phyloP scores from a whole-genome alignment of 2,888 invertebrate genomes.

The Drosophila vallismaia region DNA sequence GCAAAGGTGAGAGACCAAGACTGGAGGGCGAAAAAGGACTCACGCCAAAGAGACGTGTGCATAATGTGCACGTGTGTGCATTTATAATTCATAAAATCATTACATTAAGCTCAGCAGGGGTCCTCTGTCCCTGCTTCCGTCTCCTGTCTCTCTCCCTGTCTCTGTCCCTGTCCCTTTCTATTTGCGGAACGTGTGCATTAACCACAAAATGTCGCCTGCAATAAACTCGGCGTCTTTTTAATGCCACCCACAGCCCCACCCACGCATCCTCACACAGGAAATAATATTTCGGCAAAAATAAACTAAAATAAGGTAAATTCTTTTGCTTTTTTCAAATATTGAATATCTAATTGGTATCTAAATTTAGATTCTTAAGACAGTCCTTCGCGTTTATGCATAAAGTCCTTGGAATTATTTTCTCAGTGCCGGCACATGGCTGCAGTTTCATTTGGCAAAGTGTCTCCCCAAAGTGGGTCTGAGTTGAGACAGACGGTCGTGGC shows the following conservation, averaged over 20 bases:
- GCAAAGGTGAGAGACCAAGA: neutral
- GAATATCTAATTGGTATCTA: neutral
- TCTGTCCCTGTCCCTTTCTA: conserved; percentile 6
- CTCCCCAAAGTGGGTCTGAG: conserved; percentile 35
- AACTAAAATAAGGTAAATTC: neutral
- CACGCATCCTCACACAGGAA: conserved; percentile 3
- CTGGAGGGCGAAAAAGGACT: neutral
- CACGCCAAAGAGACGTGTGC: conserved; percentile 26
- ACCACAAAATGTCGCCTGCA: conserved; percentile 75
- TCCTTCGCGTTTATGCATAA: neutral
- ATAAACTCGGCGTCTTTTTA: conserved; percentile 73
- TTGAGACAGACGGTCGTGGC: conserved; percentile 7
- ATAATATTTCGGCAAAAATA: neutral
- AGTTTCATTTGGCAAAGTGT: conserved; percentile 72
- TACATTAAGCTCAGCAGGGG: conserved; percentile 70
- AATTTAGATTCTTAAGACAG: neutral
- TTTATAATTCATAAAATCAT: conserved; percentile 82
- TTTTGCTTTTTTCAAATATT: neutral
- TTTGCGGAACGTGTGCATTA: conserved; percentile 73
- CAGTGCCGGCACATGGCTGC: conserved; percentile 41
- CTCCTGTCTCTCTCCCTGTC: neutral
- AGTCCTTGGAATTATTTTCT: neutral
- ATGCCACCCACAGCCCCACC: conserved; percentile 48
- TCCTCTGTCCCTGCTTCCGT: conserved; percentile 14
- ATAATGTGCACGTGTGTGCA: conserved; percentile 65